phyloP scores from a whole-genome alignment of 2,113 vertebrate species.

The Pollimyrus isidori region DNA sequence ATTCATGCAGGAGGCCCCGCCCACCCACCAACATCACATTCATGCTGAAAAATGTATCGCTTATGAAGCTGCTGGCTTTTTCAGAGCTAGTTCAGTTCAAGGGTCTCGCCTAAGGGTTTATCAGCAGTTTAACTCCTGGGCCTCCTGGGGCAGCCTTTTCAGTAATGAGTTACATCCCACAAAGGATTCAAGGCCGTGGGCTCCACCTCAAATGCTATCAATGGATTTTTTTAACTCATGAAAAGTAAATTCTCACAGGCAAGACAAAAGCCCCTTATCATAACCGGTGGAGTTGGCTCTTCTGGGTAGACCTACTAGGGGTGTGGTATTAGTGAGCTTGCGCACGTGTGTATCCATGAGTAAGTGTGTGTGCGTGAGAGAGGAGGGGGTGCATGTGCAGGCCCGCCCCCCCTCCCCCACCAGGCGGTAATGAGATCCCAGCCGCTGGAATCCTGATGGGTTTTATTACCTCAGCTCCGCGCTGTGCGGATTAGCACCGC shows the following conservation, averaged over 20 bases:
- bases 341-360: slow-evolving; percentile 2
- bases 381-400: slow-evolving; percentile 17
- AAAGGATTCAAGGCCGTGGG: neutral
- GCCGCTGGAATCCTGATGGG: slow-evolving; percentile 41
- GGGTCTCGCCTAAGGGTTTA: neutral
- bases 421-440: slow-evolving; percentile 33
- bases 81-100: neutral
- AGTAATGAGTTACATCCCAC: neutral
- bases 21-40: neutral
- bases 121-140: neutral
- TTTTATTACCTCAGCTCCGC: slow-evolving; percentile 42
- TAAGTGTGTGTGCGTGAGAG: slow-evolving; percentile 10
- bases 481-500: slow-evolving; percentile 47
- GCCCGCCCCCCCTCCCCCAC: neutral
- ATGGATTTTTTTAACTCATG: neutral
- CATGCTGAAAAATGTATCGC: neutral
- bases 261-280: neutral
- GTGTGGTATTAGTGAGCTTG: neutral
- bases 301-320: neutral
- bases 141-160: neutral
- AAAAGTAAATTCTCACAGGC: neutral
- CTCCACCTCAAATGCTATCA: neutral
- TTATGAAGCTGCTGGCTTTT: neutral
- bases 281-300: neutral
- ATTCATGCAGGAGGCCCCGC: neutral